Base-by-base conservation (phyloP, 2,797 vertebrate species). In the Sphaeramia orbicularis region DNA sequence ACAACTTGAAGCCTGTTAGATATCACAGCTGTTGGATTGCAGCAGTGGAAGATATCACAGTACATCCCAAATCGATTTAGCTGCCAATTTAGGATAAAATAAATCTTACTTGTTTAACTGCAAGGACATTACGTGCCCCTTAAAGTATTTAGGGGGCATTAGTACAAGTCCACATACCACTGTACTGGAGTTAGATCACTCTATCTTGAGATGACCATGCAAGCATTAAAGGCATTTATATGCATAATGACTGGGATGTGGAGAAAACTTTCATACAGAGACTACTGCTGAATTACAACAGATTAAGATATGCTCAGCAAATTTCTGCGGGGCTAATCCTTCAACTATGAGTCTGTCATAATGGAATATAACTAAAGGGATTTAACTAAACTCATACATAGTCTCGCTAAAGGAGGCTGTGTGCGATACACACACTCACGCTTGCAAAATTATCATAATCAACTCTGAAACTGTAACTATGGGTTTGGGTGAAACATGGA, bases 281-380 rank as follows among this genome's bases (percentile, higher is more conserved):
- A 52, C 36, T 83, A 74, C 63, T 51, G 45, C 38, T 47, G 57
- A 84, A 78, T 80, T 85, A 78, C 14, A 81, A 36, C 50, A 76
- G 57, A 83, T 78, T 86, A 70, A 71, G 16, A 80, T 52, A 78
- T 56, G 30, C 57, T 60, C 56, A 44, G 32, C 51, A 71, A 43
- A 78, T 81, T 80, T 79, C 64, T 51, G 32, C 32, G 53, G 32
- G 45, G 63, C 18, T 83, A 67, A 86, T 83, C 81, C 73, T 24
- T 67, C 18, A 44, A 55, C 30, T 51, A 70, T 51, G 50, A 38
- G 21, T 61, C 62, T 71, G 14, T 49, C 53, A 49, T 71, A 52
- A 71, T 14, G 72, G 69, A 81, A 75, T 67, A 71, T 57, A 52
- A 65, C 63, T 51, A 14, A 42, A 68, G 38, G 72, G 78, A 80